These are phyloP conservation scores for Sebastes oblongus DNA, from an alignment of 2,797 vertebrate genomes.

Conservation along the genomic window DNA sequence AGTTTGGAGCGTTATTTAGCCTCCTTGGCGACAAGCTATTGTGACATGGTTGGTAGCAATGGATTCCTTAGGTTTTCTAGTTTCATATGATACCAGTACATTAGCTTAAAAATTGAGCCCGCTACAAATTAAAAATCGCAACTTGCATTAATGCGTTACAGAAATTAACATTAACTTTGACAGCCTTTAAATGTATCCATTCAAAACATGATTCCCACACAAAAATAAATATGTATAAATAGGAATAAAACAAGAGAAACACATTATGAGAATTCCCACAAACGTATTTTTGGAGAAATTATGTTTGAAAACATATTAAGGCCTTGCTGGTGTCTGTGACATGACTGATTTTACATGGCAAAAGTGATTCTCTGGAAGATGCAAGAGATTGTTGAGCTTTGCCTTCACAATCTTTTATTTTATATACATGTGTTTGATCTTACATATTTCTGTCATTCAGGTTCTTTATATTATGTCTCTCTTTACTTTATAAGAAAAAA, in stretches of 20 bases:
- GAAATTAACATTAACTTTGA: no score
- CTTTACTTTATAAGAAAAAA: neutral
- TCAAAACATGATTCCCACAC: neutral
- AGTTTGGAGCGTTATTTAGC: no score
- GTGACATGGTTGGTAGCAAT: no score
- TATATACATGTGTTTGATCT: constrained; percentile 44
- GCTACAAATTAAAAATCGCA: no score
- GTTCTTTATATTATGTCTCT: constrained; percentile 40
- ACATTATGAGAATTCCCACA: neutral
- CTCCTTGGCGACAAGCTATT: no score
- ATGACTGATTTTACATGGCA: constrained; percentile 31
- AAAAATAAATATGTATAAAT: neutral
- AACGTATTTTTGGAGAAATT: neutral
- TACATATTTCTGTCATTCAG: constrained; percentile 34
- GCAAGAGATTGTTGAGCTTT: constrained; percentile 31
- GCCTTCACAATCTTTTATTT: constrained; percentile 49
- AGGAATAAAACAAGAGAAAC: neutral
- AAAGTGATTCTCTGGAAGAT: neutral
- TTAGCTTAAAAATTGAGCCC: no score
- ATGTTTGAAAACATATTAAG: constrained; percentile 25
- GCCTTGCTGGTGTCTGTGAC: constrained; percentile 58
- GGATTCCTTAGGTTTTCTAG: no score
- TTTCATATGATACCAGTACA: no score
- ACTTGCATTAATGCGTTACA: no score
- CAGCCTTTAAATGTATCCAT: neutral